A percentile compares a stretch with the other conserved stretches of the same genome.
Conservation (phyloP, 1,140 invertebrate species). For the Pogonus chalceus region DNA sequence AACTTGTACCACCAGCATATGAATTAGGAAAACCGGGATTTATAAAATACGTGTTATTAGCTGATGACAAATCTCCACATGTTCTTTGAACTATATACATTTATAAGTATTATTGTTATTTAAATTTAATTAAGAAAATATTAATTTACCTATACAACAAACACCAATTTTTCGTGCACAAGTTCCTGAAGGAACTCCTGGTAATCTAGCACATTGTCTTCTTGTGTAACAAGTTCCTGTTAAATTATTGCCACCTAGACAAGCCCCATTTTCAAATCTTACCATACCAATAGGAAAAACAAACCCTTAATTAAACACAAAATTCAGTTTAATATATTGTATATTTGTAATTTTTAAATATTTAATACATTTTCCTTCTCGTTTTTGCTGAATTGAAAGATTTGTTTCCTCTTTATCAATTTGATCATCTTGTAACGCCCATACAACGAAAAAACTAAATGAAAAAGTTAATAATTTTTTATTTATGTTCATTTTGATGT, state of each 20-base stretch:
- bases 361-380: too few species aligned
- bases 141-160: conserved; percentile 68
- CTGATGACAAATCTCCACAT: conserved; percentile 54
- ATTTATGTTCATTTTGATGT: too few species aligned
- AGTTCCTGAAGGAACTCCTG: conserved; percentile 54
- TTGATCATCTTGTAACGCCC: too few species aligned
- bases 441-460: too few species aligned
- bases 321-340: too few species aligned
- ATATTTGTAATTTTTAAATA: too few species aligned
- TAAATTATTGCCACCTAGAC: conserved; percentile 49
- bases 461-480: too few species aligned
- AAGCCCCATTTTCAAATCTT: conserved; percentile 57
- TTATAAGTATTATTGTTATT: neutral
- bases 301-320: too few species aligned
- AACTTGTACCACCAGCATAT: conserved; percentile 54
- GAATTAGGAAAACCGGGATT: conserved; percentile 60
- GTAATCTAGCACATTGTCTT: conserved; percentile 58
- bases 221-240: conserved; percentile 66
- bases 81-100: conserved; percentile 47
- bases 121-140: neutral
- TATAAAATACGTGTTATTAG: conserved; percentile 76
- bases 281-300: conserved; percentile 44
- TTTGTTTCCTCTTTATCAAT: too few species aligned
- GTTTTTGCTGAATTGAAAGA: too few species aligned
- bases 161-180: conserved; percentile 58